Percentiles rank a stretch among this genome's conserved stretches.
Conservation (phyloP, 2,888 invertebrate species). For the Exephanes ischioxanthus region DNA sequence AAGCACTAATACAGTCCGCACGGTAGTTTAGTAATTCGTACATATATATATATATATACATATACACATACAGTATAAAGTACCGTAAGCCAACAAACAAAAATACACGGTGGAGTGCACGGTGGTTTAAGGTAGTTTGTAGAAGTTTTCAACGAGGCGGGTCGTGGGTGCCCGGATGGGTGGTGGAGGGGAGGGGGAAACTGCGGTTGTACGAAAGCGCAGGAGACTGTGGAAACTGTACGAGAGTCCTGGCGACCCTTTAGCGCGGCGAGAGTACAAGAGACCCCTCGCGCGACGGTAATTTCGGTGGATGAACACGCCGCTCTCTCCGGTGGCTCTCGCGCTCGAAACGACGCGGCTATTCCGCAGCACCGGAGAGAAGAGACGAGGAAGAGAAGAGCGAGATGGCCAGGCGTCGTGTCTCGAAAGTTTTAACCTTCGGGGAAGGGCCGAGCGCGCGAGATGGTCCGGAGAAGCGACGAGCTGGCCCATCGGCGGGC, state of each 20-base stretch:
- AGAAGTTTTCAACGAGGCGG: constrained; percentile 66
- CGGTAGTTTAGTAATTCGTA: constrained; percentile 53
- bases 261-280: constrained; percentile 71
- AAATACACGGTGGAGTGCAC: constrained; percentile 51
- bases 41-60: too few relatives aligned
- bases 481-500: constrained; percentile 55
- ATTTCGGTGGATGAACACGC: constrained; percentile 73
- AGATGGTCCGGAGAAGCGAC: constrained; percentile 29
- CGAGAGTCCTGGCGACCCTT: constrained; percentile 71
- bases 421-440: constrained; percentile 80
- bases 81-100: constrained; percentile 61
- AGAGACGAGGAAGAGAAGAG: constrained; percentile 11
- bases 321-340: constrained; percentile 13
- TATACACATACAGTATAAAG: neutral
- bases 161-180: neutral
- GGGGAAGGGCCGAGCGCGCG: constrained; percentile 39
- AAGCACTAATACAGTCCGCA: constrained; percentile 17
- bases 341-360: constrained; percentile 76
- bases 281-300: constrained; percentile 73
- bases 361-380: constrained; percentile 70
- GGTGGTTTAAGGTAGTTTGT: constrained; percentile 56
- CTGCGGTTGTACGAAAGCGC: constrained; percentile 54
- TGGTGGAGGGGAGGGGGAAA: constrained; percentile 28
- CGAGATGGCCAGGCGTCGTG: constrained; percentile 75
- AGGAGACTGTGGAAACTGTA: constrained; percentile 52